Evolutionary conservation across 92 coral and sea anemone species (phyloP), one percentile per base, ranked within the genome.

Genomic region (Phenganax stokvisi): DNA sequence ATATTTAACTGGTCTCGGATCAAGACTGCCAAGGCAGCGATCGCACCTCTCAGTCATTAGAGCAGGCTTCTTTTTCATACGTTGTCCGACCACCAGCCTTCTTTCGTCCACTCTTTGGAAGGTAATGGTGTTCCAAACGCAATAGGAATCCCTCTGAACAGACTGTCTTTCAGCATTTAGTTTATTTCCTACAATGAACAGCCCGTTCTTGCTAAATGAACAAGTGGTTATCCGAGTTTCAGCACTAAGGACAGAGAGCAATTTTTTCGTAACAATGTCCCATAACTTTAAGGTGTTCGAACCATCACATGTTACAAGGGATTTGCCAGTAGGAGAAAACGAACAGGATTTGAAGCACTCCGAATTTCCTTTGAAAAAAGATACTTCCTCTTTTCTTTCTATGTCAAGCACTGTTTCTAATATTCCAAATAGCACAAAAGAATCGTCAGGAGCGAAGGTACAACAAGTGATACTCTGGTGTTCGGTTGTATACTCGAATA

Each of bases 41-140:
- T 68, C 12, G 13, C 73, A 68, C 30, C 9, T 7, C 16, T 68
- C 47, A 68, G 53, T 68, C 0, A 9, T 12, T 30, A 37, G 47
- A 37, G 47, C 31, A 68, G 1, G 53, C 53, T 12, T 30, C 15
- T 28, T 7, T 16, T 5, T 12, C 7, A 13, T 30, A 30, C 16
- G 13, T 8, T 37, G 29, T 37, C 47, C 47, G 47, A 5, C 73
- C 11, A 16, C 16, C 47, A 29, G 12, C 8, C 5, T 37, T 68
- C 73, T 51, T 15, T 30, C 31, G 47, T 68, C 73, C 12, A 51
- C 8, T 10, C 73, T 68, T 29, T 68, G 53, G 53, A 8, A 37
- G 6, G 73, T 68, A 29, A 68, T 10, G 54, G 73, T 5, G 73
- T 68, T 68, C 73, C 73, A 68, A 68, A 68, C 73, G 73, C 73